Percentiles rank a stretch among this genome's conserved stretches.
Evolutionary conservation across 2,113 vertebrate species (phyloP).

Genomic region (Anhinga rufa): DNA sequence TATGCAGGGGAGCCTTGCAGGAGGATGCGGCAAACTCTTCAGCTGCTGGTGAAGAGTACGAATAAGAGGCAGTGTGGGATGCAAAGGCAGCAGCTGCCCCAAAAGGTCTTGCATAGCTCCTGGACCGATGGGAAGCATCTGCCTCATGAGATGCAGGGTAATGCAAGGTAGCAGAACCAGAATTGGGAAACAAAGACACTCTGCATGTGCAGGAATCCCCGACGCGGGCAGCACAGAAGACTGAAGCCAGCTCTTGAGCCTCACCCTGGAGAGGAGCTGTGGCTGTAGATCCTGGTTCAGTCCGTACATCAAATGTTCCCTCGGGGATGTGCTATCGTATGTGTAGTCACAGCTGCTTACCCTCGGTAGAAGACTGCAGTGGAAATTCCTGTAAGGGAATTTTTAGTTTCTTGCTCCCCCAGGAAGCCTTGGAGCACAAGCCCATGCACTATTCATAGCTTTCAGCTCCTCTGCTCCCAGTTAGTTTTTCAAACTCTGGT

Average conservation of each 20-base stretch:
- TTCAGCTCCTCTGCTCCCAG: not conserved
- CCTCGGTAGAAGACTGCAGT: fast-evolving
- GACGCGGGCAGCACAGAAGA: fast-evolving
- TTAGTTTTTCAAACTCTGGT: not conserved
- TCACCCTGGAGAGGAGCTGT: fast-evolving
- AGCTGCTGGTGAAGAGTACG: not conserved
- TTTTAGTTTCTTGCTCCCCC: not conserved
- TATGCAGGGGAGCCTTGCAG: not conserved
- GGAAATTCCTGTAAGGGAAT: not conserved
- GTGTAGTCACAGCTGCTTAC: not conserved
- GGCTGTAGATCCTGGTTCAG: not conserved
- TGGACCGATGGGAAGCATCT: not conserved
- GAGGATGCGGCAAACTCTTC: not conserved
- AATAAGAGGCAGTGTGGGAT: not conserved
- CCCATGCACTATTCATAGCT: not conserved
- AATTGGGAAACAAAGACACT: not conserved
- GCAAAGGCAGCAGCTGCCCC: not conserved
- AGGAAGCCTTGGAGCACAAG: not conserved
- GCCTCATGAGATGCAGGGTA: fast-evolving
- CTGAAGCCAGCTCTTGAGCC: not conserved
- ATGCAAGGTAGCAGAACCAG: not conserved
- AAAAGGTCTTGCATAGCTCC: not conserved
- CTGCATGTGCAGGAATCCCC: fast-evolving
- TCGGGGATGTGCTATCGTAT: fast-evolving
- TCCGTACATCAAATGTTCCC: not conserved